Evolutionary conservation across 92 coral and sea anemone genomes (phyloP).

Genomic region (Phymanthus crucifer): DNA sequence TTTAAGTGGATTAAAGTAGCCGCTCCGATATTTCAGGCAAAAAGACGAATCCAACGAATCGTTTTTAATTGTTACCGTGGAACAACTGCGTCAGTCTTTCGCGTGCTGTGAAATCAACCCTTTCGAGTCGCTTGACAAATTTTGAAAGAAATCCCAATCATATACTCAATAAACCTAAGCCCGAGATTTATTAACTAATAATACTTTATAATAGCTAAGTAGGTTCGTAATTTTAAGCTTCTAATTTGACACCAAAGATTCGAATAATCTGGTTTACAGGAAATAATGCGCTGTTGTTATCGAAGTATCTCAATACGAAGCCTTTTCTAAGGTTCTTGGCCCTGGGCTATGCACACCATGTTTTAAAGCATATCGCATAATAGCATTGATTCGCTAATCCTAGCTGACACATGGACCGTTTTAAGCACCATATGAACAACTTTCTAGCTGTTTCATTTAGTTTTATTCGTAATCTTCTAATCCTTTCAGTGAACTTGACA

Average conservation of each 20-base stretch:
- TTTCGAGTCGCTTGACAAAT: background rate
- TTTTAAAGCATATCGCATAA: no score
- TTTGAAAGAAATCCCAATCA: background rate
- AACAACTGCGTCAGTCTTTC: background rate
- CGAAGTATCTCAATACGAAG: background rate
- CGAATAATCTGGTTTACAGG: background rate
- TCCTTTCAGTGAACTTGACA: conserved; percentile 12
- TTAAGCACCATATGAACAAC: background rate
- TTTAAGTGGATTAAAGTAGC: no score
- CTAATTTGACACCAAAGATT: background rate
- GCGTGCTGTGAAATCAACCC: conserved; percentile 1
- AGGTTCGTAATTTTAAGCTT: background rate
- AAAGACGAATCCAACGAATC: background rate
- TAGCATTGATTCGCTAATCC: no score
- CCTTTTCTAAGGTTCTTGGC: background rate
- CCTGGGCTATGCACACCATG: background rate
- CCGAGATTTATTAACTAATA: background rate
- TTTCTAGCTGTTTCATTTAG: background rate
- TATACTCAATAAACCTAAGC: background rate
- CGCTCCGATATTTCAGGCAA: no score
- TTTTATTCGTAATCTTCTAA: conserved; percentile 23
- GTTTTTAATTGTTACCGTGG: background rate
- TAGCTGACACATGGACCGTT: no score
- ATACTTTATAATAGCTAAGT: background rate
- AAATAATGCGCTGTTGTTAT: background rate